Evolutionary conservation across 2,888 invertebrate genomes (phyloP).

Genomic region (Rutpela maculata): DNA sequence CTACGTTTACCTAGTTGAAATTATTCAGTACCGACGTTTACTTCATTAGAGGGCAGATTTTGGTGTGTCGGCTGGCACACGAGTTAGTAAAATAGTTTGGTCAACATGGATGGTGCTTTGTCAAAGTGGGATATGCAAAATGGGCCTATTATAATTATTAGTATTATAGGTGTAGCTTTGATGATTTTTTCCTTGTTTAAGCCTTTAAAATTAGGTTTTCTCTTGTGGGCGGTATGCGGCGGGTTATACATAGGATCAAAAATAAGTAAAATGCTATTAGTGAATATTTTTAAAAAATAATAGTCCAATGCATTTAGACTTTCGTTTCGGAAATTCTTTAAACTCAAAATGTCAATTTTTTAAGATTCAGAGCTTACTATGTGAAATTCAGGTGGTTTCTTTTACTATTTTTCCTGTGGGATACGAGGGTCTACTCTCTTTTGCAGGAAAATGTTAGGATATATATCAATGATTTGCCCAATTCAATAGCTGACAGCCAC

Average conservation of each 20-base stretch:
- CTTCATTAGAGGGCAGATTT: background rate
- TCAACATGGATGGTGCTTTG: background rate
- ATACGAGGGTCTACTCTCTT: too few relatives aligned
- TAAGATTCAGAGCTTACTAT: too few relatives aligned
- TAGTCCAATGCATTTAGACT: too few relatives aligned
- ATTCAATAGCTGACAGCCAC: too few relatives aligned
- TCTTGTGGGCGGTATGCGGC: background rate
- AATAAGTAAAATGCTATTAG: too few relatives aligned
- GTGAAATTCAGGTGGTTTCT: too few relatives aligned
- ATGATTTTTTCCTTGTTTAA: background rate
- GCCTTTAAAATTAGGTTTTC: background rate
- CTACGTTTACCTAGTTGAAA: background rate
- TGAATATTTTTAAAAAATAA: too few relatives aligned
- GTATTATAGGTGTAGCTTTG: background rate
- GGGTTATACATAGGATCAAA: background rate
- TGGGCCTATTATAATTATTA: background rate
- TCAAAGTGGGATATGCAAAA: background rate
- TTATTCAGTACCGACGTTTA: slow-evolving; percentile 7
- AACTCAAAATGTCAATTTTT: too few relatives aligned
- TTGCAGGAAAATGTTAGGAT: too few relatives aligned
- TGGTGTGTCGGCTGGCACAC: background rate
- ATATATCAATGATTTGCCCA: too few relatives aligned
- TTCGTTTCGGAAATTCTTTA: too few relatives aligned
- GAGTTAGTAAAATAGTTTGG: background rate
- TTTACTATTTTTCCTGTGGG: too few relatives aligned